These are phyloP conservation scores for Caerostris darwini DNA, from an alignment of 1,140 invertebrate species.

Conservation along the genomic window DNA sequence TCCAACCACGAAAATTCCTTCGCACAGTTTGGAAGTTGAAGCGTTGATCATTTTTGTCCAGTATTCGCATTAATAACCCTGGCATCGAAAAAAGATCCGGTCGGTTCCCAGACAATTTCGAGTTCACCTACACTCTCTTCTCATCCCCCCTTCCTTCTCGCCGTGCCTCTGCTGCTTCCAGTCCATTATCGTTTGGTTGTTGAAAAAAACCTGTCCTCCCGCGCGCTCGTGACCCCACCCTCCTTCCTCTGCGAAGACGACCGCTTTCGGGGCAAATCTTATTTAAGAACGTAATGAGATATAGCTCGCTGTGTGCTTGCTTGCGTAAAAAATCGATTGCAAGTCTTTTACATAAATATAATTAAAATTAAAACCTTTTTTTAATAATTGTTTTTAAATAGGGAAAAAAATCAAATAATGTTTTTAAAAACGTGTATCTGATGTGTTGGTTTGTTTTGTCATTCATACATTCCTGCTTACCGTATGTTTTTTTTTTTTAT, in stretches of 20 bases:
- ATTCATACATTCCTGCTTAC: no score
- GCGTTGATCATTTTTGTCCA: conserved; percentile 63
- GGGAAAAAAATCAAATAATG: no score
- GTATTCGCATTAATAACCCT: conserved; percentile 73
- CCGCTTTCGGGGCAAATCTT: not conserved
- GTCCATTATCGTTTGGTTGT: conserved; percentile 14
- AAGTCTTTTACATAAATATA: not conserved
- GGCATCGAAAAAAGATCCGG: conserved; percentile 64
- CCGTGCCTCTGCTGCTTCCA: not conserved
- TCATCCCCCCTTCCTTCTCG: conserved; percentile 7
- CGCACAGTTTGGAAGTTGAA: conserved; percentile 43
- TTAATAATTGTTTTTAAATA: not conserved
- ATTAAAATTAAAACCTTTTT: not conserved
- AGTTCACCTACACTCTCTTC: conserved; percentile 71
- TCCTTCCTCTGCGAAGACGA: not conserved
- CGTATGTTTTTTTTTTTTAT: no score
- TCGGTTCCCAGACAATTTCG: conserved; percentile 68
- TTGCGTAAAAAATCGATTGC: not conserved
- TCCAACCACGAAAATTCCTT: conserved; percentile 59
- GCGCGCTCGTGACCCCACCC: not conserved
- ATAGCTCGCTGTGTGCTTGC: not conserved
- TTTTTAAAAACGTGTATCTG: no score
- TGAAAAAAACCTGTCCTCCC: conserved; percentile 58
- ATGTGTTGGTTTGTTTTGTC: no score
- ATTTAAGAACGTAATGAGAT: conserved; percentile 10